Conservation (phyloP, 2,113 vertebrate genomes). For the Salvelinus alpinus region DNA sequence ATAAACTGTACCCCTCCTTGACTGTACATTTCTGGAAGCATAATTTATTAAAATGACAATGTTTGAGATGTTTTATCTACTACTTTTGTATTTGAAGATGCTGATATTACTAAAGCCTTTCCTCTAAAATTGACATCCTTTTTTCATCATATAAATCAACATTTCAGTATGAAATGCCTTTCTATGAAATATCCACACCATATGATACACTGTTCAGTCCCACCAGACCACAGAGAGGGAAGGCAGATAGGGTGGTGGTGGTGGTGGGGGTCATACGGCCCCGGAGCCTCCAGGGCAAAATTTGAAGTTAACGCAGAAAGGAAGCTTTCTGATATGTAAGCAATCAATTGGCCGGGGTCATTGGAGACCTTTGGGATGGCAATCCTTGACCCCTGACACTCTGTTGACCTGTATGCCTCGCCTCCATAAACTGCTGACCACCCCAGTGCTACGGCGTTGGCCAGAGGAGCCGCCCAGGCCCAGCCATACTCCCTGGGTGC, state of each 20-base stretch:
- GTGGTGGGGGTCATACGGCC: conserved; percentile 9
- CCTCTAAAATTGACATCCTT: conserved; percentile 26
- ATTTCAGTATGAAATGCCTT: not conserved
- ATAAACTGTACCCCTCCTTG: conserved; percentile 31
- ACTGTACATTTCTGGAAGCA: conserved; percentile 51
- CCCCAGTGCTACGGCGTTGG: conserved; percentile 22
- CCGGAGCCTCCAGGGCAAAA: conserved; percentile 39
- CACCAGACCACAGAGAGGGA: not conserved
- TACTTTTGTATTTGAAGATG: conserved; percentile 62
- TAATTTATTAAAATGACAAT: conserved; percentile 68
- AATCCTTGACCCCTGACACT: conserved; percentile 50
- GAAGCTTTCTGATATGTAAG: conserved; percentile 65
- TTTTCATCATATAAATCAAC: not conserved
- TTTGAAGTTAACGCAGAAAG: conserved; percentile 53
- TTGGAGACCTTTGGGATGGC: conserved; percentile 60
- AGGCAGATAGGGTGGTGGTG: not conserved
- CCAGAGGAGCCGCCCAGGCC: conserved; percentile 49
- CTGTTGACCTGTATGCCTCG: conserved; percentile 63
- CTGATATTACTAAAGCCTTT: conserved; percentile 61
- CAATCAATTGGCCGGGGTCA: conserved; percentile 66
- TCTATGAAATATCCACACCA: not conserved
- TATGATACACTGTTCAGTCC: conserved; percentile 10
- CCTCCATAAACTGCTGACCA: conserved; percentile 66
- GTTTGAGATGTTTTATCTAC: conserved; percentile 50
- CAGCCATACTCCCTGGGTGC: no score